Base-by-base conservation (phyloP, 2,888 invertebrate species). In the Cybosia mesomella region DNA sequence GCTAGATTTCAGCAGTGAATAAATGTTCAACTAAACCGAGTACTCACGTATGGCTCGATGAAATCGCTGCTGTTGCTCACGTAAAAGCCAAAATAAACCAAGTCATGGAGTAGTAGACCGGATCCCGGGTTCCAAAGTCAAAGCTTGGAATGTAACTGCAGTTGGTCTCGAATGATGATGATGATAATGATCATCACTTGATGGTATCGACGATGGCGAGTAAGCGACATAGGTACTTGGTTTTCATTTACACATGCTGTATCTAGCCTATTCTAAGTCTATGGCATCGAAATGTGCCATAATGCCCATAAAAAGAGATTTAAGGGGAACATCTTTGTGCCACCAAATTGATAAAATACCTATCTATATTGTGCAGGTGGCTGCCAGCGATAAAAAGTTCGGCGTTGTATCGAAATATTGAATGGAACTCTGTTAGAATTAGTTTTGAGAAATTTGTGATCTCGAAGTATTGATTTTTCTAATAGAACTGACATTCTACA, bases 271-370 rank as follows among this genome's bases (percentile, higher is more conserved):
- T 9, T 49, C n/a, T 49, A 49, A 9, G n/a, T 49, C n/a, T 49
- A 22, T 39, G 36, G 22, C 59, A 22, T 75, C 67, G 67, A 74
- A 81, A 74, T 74, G 66, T 74, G 62, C 64, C 72, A 28, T 63
- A 66, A 59, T 55, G 58, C 70, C 80, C 77, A 80, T 87, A 86
- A 86, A 85, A 68, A 69, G 55, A 77, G 83, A 83, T 87, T 84
- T 85, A 84, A 83, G 79, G 73, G 72, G 73, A 70, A 65, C 65
- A 70, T 71, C 84, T 82, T 89, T 90, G 87, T 89, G 81, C 63
- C 65, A 65, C 66, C 73, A 85, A 87, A 89, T 89, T 86, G 86
- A 88, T 87, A 85, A 86, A 87, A 87, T 87, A 81, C 82, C 85
- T 66, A 78, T 68, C 69, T 67, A 65, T 28, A 75, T 77, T 70